phyloP scores from a whole-genome alignment of 2,888 invertebrate species.

The Gandaritis pyraliata region DNA sequence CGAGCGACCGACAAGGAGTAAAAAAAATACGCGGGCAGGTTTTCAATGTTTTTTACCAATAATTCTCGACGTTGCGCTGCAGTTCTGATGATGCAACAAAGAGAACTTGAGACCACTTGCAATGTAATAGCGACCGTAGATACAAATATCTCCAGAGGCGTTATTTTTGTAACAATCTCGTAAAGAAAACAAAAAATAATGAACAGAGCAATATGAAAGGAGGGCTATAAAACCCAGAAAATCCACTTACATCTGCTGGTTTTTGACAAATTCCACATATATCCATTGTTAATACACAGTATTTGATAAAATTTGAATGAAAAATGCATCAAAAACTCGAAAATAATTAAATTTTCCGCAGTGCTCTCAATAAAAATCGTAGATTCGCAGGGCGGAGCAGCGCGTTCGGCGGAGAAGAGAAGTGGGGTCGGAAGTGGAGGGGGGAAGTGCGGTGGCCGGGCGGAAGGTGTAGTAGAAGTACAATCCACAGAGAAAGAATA shows the following conservation, averaged over 20 bases:
- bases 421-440: conserved; percentile 11
- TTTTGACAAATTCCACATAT: conserved; percentile 79
- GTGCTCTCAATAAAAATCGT: conserved; percentile 56
- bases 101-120: conserved; percentile 35
- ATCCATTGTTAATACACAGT: conserved; percentile 66
- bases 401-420: conserved; percentile 44
- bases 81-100: conserved; percentile 40
- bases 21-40: conserved; percentile 82
- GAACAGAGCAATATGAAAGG: conserved; percentile 59
- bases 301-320: conserved; percentile 51
- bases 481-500: conserved; percentile 25
- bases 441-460: conserved; percentile 8
- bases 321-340: conserved; percentile 62
- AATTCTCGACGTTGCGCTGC: conserved; percentile 46
- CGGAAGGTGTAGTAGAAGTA: conserved; percentile 11
- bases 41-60: conserved; percentile 70
- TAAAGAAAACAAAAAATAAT: conserved; percentile 81
- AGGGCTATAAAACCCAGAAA: conserved; percentile 47
- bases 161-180: conserved; percentile 73
- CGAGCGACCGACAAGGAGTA: conserved; percentile 56
- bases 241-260: conserved; percentile 74
- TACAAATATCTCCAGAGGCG: conserved; percentile 51
- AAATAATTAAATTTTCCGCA: conserved; percentile 68
- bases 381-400: conserved; percentile 65
- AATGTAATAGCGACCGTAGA: conserved; percentile 39